Evolutionary conservation across 2,888 invertebrate species (phyloP).

Genomic region (Conistra vaccinii): DNA sequence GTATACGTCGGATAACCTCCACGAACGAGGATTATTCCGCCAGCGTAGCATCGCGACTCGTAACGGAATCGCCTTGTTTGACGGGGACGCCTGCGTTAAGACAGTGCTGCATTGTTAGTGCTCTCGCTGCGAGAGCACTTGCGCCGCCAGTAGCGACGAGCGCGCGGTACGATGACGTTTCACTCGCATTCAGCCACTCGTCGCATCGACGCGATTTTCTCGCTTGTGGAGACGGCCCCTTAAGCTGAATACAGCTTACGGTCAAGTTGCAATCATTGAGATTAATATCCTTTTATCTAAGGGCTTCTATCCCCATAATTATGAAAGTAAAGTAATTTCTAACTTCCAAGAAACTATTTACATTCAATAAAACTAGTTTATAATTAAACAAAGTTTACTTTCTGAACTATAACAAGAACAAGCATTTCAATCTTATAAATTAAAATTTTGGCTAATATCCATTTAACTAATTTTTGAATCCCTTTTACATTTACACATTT

Average conservation of each 20-base stretch:
- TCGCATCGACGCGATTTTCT: no score
- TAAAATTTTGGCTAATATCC: slow-evolving; percentile 59
- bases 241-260: neutral
- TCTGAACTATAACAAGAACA: slow-evolving; percentile 63
- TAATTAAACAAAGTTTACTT: slow-evolving; percentile 52
- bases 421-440: slow-evolving; percentile 70
- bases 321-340: neutral
- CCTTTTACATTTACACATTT: slow-evolving; percentile 45
- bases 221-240: no score
- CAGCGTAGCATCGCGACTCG: no score
- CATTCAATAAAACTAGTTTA: slow-evolving; percentile 33
- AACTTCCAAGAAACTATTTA: neutral
- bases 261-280: neutral
- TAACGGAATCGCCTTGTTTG: no score
- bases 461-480: slow-evolving; percentile 32
- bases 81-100: no score
- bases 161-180: no score
- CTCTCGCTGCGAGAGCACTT: no score
- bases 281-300: neutral
- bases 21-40: no score
- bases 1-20: no score
- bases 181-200: no score
- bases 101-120: no score
- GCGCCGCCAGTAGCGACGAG: no score
- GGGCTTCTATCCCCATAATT: neutral